Conservation (phyloP, 2,888 invertebrate genomes). For the Cantharis flavilabris region DNA sequence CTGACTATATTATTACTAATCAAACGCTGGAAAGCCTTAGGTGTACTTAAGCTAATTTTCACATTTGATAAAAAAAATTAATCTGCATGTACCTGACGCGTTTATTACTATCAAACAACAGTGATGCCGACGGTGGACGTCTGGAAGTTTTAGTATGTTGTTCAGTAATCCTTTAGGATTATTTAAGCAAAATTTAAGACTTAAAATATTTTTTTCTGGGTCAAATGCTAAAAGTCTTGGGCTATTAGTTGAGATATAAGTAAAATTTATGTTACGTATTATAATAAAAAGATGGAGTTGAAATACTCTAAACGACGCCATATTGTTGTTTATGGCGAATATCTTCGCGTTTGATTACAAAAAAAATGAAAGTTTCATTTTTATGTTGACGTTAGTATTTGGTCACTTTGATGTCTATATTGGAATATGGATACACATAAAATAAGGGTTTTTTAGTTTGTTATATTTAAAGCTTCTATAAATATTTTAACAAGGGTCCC, state of each 20-base stretch:
- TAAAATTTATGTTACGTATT: not conserved
- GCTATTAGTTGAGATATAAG: not conserved
- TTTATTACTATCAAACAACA: too few relatives aligned
- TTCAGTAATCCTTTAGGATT: too few relatives aligned
- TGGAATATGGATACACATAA: conserved; percentile 30
- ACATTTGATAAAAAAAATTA: too few relatives aligned
- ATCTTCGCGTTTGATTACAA: conserved; percentile 38
- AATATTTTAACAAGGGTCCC: conserved; percentile 39
- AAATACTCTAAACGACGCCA: conserved; percentile 26
- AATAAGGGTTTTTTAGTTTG: conserved; percentile 26
- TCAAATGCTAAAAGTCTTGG: too few relatives aligned
- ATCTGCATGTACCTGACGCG: too few relatives aligned
- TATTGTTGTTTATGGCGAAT: conserved; percentile 39
- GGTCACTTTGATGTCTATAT: conserved; percentile 14
- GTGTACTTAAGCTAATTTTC: too few relatives aligned
- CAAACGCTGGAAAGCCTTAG: too few relatives aligned
- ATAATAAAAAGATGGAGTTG: not conserved
- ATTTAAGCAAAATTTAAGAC: too few relatives aligned
- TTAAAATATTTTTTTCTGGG: too few relatives aligned
- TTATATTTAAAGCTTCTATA: conserved; percentile 27
- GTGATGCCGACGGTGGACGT: too few relatives aligned
- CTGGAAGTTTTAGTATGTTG: too few relatives aligned
- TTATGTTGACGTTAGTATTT: conserved; percentile 9
- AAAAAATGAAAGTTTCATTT: conserved; percentile 30
- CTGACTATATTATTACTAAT: too few relatives aligned